These are phyloP conservation scores for Eidolon helvum DNA, from an alignment of 2,113 vertebrate species.

Conservation along the genomic window DNA sequence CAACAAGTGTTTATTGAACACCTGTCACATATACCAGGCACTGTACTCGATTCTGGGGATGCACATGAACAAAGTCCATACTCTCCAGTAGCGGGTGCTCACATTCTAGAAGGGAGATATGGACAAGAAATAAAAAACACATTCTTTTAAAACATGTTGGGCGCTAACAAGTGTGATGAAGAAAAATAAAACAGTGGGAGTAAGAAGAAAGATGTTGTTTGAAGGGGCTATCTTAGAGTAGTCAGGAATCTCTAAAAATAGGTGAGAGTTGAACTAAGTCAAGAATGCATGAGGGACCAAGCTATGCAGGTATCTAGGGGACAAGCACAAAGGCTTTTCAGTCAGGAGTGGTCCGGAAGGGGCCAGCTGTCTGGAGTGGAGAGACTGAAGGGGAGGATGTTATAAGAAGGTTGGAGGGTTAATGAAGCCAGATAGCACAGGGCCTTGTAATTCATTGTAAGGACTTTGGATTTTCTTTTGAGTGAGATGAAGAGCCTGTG, in stretches of 20 bases:
- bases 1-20: neutral
- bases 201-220: neutral
- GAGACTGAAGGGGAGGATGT: neutral
- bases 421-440: neutral
- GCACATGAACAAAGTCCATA: neutral
- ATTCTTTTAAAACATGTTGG: neutral
- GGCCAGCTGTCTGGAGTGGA: neutral
- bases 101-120: neutral
- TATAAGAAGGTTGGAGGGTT: neutral
- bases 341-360: neutral
- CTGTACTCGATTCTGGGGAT: neutral
- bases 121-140: neutral
- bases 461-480: neutral
- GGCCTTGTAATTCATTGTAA: neutral
- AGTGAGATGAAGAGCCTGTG: neutral
- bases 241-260: neutral
- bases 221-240: neutral
- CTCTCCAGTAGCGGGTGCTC: constrained; percentile 59
- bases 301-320: neutral
- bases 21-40: neutral
- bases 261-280: neutral
- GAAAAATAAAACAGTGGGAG: neutral
- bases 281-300: neutral
- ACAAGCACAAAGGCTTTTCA: neutral
- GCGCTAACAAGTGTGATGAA: neutral